These are phyloP conservation scores for Helarctos malayanus DNA, from an alignment of 2,797 vertebrate genomes.

Conservation along the genomic window DNA sequence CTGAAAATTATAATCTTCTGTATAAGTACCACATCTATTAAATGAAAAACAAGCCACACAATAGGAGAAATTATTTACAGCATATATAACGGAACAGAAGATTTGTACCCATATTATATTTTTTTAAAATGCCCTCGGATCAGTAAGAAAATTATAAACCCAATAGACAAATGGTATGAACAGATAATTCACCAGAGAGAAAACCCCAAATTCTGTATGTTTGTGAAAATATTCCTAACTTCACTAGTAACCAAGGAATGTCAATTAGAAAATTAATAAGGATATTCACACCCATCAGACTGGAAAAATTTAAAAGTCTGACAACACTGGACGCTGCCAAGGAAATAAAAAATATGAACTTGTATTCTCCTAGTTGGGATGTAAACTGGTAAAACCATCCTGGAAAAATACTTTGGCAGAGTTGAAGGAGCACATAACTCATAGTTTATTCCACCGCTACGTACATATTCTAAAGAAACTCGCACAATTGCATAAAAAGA, in stretches of 20 bases:
- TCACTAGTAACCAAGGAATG: neutral
- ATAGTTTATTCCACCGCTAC: neutral
- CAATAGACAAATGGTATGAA: neutral
- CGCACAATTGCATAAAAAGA: neutral
- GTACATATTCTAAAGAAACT: slow-evolving; percentile 1
- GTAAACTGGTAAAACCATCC: slow-evolving; percentile 11
- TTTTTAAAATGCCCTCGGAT: neutral
- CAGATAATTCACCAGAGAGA: neutral
- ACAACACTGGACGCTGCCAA: neutral
- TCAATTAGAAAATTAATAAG: neutral
- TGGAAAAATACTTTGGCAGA: slow-evolving; percentile 59
- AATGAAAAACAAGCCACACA: neutral
- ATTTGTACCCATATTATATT: neutral
- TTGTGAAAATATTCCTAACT: slow-evolving; percentile 5
- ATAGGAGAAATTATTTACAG: slow-evolving; percentile 28
- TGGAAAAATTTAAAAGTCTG: neutral
- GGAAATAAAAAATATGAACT: slow-evolving; percentile 10
- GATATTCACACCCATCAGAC: neutral
- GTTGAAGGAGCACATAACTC: neutral
- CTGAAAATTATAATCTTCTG: slow-evolving; percentile 19
- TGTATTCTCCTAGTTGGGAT: neutral
- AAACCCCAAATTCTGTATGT: neutral
- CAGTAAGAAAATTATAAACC: slow-evolving; percentile 7
- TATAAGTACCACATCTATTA: neutral
- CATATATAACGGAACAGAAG: neutral